These are phyloP conservation scores for silkworm (Bombyx mori) DNA, from an alignment of 1,140 invertebrate species.

Conservation along the genomic window DNA sequence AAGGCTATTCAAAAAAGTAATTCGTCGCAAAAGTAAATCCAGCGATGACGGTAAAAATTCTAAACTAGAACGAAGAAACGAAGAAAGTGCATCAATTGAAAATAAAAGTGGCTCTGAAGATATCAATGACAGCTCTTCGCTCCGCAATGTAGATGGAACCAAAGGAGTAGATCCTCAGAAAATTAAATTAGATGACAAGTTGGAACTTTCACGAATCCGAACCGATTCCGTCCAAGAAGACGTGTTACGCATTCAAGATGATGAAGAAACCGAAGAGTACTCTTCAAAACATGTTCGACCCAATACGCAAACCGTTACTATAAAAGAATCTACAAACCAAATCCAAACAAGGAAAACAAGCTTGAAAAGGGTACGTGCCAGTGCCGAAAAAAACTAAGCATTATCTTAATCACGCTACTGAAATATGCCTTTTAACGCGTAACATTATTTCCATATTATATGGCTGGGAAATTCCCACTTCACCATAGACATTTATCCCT, in stretches of 20 bases:
- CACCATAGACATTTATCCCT: too few relatives aligned
- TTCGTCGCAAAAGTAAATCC: constrained; percentile 52
- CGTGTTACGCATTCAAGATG: too few relatives aligned
- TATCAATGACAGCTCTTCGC: constrained; percentile 37
- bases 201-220: too few relatives aligned
- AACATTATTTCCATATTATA: too few relatives aligned
- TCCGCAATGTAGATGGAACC: constrained; percentile 40
- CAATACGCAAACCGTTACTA: constrained; percentile 15
- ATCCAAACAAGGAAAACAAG: constrained; percentile 36
- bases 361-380: constrained; percentile 48
- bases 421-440: too few relatives aligned
- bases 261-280: too few relatives aligned
- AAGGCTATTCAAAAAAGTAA: constrained; percentile 52
- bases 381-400: background rate
- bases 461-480: too few relatives aligned
- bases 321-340: constrained; percentile 17
- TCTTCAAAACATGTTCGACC: constrained; percentile 19
- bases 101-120: constrained; percentile 40
- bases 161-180: constrained; percentile 26
- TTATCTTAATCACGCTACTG: background rate
- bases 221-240: too few relatives aligned
- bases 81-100: constrained; percentile 24
- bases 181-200: constrained; percentile 27
- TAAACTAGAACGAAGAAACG: constrained; percentile 23
- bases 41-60: constrained; percentile 45